phyloP scores from a whole-genome alignment of 2,113 vertebrate species.

The Rhadina sibilatrix region DNA sequence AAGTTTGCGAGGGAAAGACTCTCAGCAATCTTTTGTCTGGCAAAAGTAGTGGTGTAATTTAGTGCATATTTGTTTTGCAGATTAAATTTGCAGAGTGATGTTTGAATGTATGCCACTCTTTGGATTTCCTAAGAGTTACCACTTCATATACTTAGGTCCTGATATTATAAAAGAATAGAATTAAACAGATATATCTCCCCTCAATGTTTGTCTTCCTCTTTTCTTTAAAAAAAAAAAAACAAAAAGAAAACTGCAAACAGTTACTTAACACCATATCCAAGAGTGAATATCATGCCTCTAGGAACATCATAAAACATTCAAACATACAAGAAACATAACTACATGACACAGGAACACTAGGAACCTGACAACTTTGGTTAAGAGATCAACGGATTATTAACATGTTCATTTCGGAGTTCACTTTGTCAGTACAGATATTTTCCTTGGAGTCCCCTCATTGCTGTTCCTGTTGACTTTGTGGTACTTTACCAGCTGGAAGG shows the following conservation, averaged over 20 bases:
- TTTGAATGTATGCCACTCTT: neutral
- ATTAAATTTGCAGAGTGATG: neutral
- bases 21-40: neutral
- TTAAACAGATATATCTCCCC: neutral
- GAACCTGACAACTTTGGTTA: neutral
- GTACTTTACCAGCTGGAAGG: neutral
- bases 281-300: neutral
- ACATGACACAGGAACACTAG: neutral
- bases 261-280: neutral
- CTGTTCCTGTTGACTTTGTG: neutral
- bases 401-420: neutral
- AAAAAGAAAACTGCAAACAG: neutral
- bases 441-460: neutral
- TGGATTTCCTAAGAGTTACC: neutral
- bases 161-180: neutral
- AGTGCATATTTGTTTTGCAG: neutral
- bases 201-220: accelerated
- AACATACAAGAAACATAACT: neutral
- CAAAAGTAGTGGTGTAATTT: neutral
- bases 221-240: neutral
- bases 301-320: neutral
- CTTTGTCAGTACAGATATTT: neutral
- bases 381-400: neutral
- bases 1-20: neutral
- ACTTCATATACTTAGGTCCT: neutral